Evolutionary conservation across 2,888 invertebrate species (phyloP), one percentile per base, ranked within the genome.

Genomic region (Sepioteuthis lessoniana): DNA sequence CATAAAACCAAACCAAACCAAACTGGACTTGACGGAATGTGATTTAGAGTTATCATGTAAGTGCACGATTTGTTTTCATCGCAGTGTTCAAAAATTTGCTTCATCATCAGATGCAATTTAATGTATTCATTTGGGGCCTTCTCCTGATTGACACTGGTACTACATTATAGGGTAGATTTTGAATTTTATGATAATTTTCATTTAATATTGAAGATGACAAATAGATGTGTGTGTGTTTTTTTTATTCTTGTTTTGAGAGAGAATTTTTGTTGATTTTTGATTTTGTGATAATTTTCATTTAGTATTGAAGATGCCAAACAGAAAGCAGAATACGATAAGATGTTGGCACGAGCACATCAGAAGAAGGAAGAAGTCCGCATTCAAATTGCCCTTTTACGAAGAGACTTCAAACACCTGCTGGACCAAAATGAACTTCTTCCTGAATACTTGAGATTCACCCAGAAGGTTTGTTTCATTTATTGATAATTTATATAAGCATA

Each of bases 241-340:
- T 35, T 76, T 1, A 16, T 13, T 76, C 2, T 16, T n/a, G 16
- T 76, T 35, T 76, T n/a, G 35, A 35, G n/a, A 76, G 35, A n/a
- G n/a, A n/a, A 76, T 35, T 76, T 76, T 76, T 46, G 37, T 35
- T 28, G 31, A 25, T n/a, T n/a, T n/a, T n/a, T n/a, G n/a, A n/a
- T n/a, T n/a, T n/a, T n/a, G 37, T 94, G 42, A 25, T 38, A 91
- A 35, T 25, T 93, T 91, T 94, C n/a, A 76, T 95, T 38, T 95
- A 97, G 97, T 95, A 97, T 97, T 95, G 97, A 97, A 95, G 97
- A 97, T 95, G 97, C 97, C 21, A 97, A 97, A 95, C 97, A 97
- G 95, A 97, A 97, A 95, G 96, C 97, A 21, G 97, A 97, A 94
- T 95, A 97, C 95, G 97, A 97, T 94, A 97, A 96, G 95, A 96